Percentiles rank a stretch among this genome's conserved stretches.
phyloP scores from a whole-genome alignment of 2,113 vertebrate species.

The Australoheros scitulus region DNA sequence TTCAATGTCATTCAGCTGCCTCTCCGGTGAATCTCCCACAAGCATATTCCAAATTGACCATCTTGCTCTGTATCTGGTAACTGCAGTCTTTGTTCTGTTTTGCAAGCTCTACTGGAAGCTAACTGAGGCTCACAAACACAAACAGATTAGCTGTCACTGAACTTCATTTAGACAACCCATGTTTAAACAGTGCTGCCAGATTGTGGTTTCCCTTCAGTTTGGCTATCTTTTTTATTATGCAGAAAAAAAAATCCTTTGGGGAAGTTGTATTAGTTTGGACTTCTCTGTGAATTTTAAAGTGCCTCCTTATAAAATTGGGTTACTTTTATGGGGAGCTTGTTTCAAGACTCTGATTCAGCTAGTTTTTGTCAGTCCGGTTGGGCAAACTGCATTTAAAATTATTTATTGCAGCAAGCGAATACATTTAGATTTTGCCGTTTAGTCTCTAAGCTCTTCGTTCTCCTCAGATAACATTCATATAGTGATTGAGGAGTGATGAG shows the following conservation, averaged over 20 bases:
- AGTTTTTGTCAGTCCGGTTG: background rate
- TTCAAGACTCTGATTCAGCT: background rate
- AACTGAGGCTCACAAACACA: background rate
- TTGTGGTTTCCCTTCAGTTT: background rate
- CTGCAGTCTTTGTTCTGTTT: too few species aligned
- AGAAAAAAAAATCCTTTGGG: fast-evolving
- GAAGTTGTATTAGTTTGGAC: background rate
- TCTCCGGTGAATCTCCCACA: too few species aligned
- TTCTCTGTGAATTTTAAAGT: slow-evolving; percentile 1
- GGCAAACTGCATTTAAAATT: background rate
- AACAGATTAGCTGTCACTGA: background rate
- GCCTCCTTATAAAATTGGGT: background rate
- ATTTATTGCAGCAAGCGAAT: background rate
- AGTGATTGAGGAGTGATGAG: slow-evolving; percentile 1
- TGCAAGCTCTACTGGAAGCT: too few species aligned
- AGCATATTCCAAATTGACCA: too few species aligned
- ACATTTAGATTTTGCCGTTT: background rate
- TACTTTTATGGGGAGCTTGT: background rate
- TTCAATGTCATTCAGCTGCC: too few species aligned
- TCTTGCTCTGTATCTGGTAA: too few species aligned
- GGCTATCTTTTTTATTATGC: background rate
- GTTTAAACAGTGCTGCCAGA: background rate
- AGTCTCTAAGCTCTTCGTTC: background rate
- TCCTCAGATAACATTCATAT: background rate
- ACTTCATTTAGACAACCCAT: background rate